Conservation (phyloP, 2,113 vertebrate genomes). For the Calypte anna region DNA sequence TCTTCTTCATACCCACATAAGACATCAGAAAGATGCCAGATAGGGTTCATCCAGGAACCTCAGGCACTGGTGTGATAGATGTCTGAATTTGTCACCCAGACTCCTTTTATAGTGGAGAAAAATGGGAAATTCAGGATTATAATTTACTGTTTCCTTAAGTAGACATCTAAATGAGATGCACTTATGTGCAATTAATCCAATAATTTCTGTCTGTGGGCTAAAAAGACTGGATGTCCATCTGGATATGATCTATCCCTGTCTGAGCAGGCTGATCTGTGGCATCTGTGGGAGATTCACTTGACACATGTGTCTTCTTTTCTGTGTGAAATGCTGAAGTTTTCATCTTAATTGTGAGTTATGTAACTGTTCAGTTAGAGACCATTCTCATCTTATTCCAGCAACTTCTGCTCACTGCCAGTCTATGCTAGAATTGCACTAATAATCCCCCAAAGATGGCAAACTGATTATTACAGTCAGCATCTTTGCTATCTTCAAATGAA, state of each 20-base stretch:
- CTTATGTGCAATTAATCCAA: background rate
- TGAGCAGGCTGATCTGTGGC: background rate
- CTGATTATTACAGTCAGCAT: background rate
- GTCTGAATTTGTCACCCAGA: background rate
- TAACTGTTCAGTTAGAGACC: background rate
- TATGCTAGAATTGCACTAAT: background rate
- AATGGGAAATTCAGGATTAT: background rate
- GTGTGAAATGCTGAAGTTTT: background rate
- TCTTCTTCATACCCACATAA: background rate
- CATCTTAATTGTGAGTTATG: background rate
- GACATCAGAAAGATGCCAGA: background rate
- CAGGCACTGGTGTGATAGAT: background rate
- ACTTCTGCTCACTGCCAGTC: background rate
- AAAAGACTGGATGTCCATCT: background rate
- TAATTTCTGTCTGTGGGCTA: background rate
- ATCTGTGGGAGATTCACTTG: background rate
- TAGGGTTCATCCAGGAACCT: background rate
- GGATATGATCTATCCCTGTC: background rate
- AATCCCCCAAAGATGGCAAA: background rate
- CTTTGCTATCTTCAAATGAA: background rate
- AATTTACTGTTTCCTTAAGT: background rate
- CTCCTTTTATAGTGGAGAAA: background rate
- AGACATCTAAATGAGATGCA: background rate
- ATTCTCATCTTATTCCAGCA: background rate
- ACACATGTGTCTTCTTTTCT: background rate